Evolutionary conservation across 2,888 invertebrate genomes (phyloP).

Genomic region (Pseudoips prasinana): DNA sequence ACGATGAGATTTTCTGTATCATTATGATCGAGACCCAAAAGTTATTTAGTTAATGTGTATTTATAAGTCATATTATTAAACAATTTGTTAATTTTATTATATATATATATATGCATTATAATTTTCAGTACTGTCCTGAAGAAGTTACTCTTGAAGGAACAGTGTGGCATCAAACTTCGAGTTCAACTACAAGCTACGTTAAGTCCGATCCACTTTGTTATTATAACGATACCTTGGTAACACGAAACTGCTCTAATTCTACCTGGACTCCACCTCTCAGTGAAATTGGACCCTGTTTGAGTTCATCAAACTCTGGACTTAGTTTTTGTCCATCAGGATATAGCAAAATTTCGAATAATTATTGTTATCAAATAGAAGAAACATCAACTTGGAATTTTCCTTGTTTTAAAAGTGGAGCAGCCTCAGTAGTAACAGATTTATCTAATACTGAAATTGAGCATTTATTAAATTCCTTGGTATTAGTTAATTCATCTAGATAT

Average conservation of each 20-base stretch:
- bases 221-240: slow-evolving; percentile 44
- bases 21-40: too few species aligned
- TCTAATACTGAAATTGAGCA: slow-evolving; percentile 43
- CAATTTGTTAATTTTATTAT: too few species aligned
- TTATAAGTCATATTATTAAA: too few species aligned
- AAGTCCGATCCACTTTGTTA: slow-evolving; percentile 61
- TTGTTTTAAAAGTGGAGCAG: slow-evolving; percentile 64
- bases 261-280: slow-evolving; percentile 52
- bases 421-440: slow-evolving; percentile 62
- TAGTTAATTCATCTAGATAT: slow-evolving; percentile 42
- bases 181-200: slow-evolving; percentile 41
- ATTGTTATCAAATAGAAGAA: slow-evolving; percentile 57
- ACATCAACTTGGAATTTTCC: slow-evolving; percentile 58
- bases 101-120: too few species aligned
- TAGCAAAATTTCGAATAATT: slow-evolving; percentile 50
- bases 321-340: slow-evolving; percentile 62
- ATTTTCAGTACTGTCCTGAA: slow-evolving; percentile 57
- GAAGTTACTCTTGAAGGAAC: slow-evolving; percentile 53
- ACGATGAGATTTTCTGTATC: too few species aligned
- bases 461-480: slow-evolving; percentile 50
- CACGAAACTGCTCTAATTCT: slow-evolving; percentile 54
- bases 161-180: slow-evolving; percentile 50
- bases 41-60: too few species aligned
- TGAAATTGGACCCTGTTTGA: slow-evolving; percentile 49
- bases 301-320: slow-evolving; percentile 2